phyloP scores from a whole-genome alignment of 2,888 invertebrate genomes.

The Drepanosiphum platanoidis region DNA sequence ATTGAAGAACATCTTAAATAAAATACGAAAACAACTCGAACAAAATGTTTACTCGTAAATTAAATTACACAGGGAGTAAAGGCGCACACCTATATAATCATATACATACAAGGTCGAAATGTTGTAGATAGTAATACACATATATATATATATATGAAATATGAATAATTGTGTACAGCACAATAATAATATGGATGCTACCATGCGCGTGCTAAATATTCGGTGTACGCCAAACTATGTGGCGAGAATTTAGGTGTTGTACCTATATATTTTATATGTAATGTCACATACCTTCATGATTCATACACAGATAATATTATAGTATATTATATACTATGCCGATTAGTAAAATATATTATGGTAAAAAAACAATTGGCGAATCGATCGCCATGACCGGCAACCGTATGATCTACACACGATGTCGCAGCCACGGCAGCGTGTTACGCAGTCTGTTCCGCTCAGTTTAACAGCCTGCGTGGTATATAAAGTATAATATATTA shows the following conservation, averaged over 20 bases:
- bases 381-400: not conserved
- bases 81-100: not conserved
- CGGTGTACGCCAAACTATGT: conserved; percentile 50
- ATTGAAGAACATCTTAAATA: not conserved
- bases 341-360: not conserved
- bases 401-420: not conserved
- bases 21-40: not conserved
- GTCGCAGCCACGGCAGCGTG: not conserved
- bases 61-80: not conserved
- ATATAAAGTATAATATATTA: not conserved
- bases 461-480: not conserved
- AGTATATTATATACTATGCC: not conserved
- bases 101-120: not conserved
- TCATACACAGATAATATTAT: not conserved
- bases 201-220: conserved; percentile 29
- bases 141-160: not conserved
- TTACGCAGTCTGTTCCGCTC: not conserved
- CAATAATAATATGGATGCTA: not conserved
- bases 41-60: not conserved
- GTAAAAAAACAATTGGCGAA: not conserved
- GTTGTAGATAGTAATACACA: not conserved
- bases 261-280: not conserved
- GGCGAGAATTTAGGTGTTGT: conserved; percentile 1
- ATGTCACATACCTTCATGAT: not conserved
- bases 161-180: not conserved